phyloP scores from a whole-genome alignment of 2,888 invertebrate species.

The Geotrupes spiniger region DNA sequence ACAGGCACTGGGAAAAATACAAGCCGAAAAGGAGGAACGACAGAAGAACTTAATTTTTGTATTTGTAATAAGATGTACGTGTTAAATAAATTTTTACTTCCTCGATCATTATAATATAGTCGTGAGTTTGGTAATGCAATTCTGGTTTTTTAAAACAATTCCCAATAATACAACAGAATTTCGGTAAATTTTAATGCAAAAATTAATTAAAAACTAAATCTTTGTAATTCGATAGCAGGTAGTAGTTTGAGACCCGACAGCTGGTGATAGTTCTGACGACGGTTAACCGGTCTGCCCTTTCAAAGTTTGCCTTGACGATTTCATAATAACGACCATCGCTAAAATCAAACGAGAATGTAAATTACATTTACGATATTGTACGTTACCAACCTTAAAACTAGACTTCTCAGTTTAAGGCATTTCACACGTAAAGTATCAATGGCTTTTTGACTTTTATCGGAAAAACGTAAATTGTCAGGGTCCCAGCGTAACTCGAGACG shows the following conservation, averaged over 20 bases:
- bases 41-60: neutral
- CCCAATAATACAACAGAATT: constrained; percentile 1
- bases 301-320: constrained; percentile 98
- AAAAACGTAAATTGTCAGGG: constrained; percentile 96
- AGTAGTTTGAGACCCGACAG: constrained; percentile 91
- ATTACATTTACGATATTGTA: too few relatives aligned
- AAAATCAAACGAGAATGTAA: constrained; percentile 41
- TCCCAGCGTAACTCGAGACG: constrained; percentile 97
- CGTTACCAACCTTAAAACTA: constrained; percentile 77
- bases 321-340: constrained; percentile 99
- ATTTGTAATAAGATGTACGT: too few relatives aligned
- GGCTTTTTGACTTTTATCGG: constrained; percentile 99
- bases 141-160: too few relatives aligned
- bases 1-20: constrained; percentile 88
- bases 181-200: constrained; percentile 6
- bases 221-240: constrained; percentile 88
- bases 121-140: too few relatives aligned
- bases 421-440: constrained; percentile 96
- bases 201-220: constrained; percentile 91
- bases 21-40: constrained; percentile 31
- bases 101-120: too few relatives aligned
- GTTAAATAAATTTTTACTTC: too few relatives aligned
- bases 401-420: constrained; percentile 87
- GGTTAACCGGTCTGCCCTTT: constrained; percentile 93
- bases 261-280: constrained; percentile 96